phyloP scores from a whole-genome alignment of 1,140 invertebrate species.

The Conus betulinus region DNA sequence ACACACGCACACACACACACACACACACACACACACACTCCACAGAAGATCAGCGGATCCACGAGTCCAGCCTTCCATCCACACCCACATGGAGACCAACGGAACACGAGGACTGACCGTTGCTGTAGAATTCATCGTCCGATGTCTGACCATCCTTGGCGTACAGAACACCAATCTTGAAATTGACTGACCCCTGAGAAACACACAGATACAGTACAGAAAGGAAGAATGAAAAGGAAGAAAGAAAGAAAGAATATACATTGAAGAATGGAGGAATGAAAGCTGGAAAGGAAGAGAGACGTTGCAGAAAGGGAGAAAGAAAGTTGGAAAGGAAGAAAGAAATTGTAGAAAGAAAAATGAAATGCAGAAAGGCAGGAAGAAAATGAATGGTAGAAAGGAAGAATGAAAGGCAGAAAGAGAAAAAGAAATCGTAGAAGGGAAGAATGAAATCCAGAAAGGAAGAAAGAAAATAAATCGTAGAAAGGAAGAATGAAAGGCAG shows the following conservation, averaged over 20 bases:
- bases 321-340: too few relatives aligned
- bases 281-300: too few relatives aligned
- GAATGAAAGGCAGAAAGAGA: too few relatives aligned
- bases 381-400: too few relatives aligned
- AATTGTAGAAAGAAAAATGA: too few relatives aligned
- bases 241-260: not conserved
- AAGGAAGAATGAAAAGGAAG: not conserved
- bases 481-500: too few relatives aligned
- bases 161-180: constrained; percentile 97
- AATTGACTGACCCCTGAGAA: constrained; percentile 87
- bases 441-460: too few relatives aligned
- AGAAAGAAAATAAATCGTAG: too few relatives aligned
- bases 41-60: not conserved
- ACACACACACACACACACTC: not conserved
- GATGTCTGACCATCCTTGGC: constrained; percentile 94
- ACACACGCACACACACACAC: not conserved
- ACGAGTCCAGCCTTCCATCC: not conserved
- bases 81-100: not conserved
- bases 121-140: constrained; percentile 96
- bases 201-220: not conserved
- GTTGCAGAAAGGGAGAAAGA: too few relatives aligned
- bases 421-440: too few relatives aligned
- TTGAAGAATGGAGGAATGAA: not conserved
- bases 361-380: too few relatives aligned
- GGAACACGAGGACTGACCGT: constrained; percentile 85